Conservation (phyloP, 1,140 invertebrate species). For the Brachionus sp. region DNA sequence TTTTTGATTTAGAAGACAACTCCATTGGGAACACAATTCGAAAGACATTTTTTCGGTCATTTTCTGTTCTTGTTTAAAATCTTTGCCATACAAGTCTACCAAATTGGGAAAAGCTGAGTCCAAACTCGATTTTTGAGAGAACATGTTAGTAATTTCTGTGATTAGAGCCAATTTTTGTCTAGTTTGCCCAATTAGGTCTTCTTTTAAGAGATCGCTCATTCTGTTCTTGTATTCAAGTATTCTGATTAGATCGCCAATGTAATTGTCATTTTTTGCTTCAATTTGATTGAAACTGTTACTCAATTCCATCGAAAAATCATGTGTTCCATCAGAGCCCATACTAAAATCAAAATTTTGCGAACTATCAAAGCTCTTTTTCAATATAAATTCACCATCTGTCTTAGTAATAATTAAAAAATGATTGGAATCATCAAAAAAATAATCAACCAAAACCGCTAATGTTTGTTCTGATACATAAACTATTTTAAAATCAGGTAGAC, state of each 20-base stretch:
- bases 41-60: background rate
- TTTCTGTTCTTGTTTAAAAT: background rate
- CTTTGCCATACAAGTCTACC: background rate
- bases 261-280: background rate
- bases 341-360: background rate
- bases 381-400: background rate
- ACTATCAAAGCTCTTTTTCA: background rate
- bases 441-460: background rate
- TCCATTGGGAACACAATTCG: background rate
- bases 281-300: background rate
- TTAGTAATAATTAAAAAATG: background rate
- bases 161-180: background rate
- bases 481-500: background rate
- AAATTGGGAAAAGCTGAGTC: background rate
- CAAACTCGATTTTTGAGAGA: background rate
- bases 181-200: background rate
- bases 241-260: background rate
- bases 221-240: background rate
- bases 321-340: background rate
- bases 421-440: background rate
- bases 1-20: background rate
- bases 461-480: background rate
- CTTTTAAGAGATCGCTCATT: background rate
- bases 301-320: constrained; percentile 6
- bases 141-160: background rate